Evolutionary conservation across 1,140 invertebrate genomes (phyloP).

Genomic region (Zaprionus davidi): DNA sequence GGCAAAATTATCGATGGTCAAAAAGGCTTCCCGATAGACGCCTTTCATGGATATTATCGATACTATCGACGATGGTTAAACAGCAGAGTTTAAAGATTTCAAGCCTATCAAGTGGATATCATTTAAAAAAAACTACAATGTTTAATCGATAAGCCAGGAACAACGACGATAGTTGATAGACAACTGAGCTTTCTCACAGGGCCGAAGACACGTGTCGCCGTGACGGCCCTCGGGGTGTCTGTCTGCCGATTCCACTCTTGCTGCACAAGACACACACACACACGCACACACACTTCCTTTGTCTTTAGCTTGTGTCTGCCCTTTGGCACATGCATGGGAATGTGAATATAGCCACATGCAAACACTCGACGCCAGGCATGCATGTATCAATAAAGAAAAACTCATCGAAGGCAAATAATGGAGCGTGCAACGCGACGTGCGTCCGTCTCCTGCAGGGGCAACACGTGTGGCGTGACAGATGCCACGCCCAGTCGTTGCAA

Average conservation of each 20-base stretch:
- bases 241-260: background rate
- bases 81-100: too few relatives aligned
- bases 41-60: too few relatives aligned
- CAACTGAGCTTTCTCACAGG: background rate
- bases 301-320: background rate
- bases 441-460: background rate
- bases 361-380: background rate
- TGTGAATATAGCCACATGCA: slow-evolving; percentile 12
- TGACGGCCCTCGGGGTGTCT: background rate
- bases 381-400: background rate
- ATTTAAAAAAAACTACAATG: too few relatives aligned
- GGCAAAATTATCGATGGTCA: too few relatives aligned
- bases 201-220: background rate
- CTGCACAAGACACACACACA: too few relatives aligned
- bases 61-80: too few relatives aligned
- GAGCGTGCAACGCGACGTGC: slow-evolving; percentile 26
- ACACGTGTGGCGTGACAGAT: background rate
- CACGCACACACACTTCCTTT: background rate
- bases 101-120: too few relatives aligned
- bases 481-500: slow-evolving; percentile 37
- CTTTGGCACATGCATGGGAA: slow-evolving; percentile 41
- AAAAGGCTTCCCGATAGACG: too few relatives aligned
- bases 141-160: too few relatives aligned
- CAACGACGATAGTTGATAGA: background rate
- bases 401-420: slow-evolving; percentile 25